Base-by-base conservation (phyloP, 92 coral and sea anemone species). In the Anthopleura xanthogrammica region DNA sequence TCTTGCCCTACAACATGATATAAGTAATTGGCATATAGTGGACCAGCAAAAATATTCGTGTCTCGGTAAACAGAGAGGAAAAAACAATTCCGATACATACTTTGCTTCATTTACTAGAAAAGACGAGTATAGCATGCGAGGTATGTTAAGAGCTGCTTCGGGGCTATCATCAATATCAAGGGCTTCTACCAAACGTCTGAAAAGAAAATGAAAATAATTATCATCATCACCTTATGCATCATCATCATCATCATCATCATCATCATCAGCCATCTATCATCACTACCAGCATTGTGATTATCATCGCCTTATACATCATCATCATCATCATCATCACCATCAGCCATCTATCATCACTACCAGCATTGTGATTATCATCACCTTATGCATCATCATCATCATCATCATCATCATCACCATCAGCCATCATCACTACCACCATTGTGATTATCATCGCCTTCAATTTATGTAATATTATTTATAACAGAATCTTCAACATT, bases 121-220 rank as follows among this genome's bases (percentile, higher is more conserved):
- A 19, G 95, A 91, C n/a, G 95, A 94, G 78, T 79, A 94, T 17
- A 80, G 57, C 66, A 84, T 60, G 17, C 85, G 93, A 13, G 88
- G 79, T 77, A 79, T 80, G 17, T 78, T 80, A 50, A 77, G 77
- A 66, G 87, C 84, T 16, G 93, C 81, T 48, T 82, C 50, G 19
- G 89, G 90, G 17, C 90, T 87, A 56, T 87, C 88, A 77, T 91
- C 95, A 24, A 95, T 90, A 17, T 87, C 80, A 16, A 95, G 90
- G n/a, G 98, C 98, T 78, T 94, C 98, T 12, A 98, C 98, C 12
- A 95, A 60, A 12, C 92, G 88, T 79, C 97, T 95, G 83, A 5
- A 62, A 20, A 62, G 11, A n/a, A 62, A n/a, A 23, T 4, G 52
- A 3, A 8, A 58, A 62, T 62, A 3, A 29, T 68, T 48, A 19